Conservation (phyloP, 2,888 invertebrate species). For the Pseudoips prasinana region DNA sequence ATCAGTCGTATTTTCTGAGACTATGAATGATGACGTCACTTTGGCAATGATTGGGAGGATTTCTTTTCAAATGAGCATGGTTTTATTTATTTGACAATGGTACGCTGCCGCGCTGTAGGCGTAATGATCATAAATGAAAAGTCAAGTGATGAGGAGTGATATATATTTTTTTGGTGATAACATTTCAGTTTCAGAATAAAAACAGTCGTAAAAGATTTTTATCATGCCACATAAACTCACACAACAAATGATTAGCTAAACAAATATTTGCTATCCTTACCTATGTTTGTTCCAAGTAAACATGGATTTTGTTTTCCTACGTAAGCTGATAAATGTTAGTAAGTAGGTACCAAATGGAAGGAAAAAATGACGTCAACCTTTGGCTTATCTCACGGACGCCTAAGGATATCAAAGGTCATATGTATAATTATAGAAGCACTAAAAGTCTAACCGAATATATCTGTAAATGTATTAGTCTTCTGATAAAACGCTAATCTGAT, state of each 20-base stretch:
- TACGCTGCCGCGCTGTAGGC: too few species aligned
- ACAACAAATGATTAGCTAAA: slow-evolving; percentile 31
- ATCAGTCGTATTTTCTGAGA: too few species aligned
- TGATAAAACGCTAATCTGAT: too few species aligned
- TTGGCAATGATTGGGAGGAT: too few species aligned
- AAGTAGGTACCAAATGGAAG: too few species aligned
- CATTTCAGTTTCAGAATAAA: slow-evolving; percentile 1
- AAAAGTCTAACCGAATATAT: slow-evolving; percentile 4
- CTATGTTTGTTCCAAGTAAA: slow-evolving; percentile 27
- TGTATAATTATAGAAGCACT: slow-evolving; percentile 16
- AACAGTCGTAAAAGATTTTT: slow-evolving; percentile 1
- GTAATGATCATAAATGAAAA: too few species aligned
- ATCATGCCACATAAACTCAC: slow-evolving; percentile 16
- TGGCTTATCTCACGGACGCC: slow-evolving; percentile 22
- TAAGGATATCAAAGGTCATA: slow-evolving; percentile 25
- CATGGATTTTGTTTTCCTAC: slow-evolving; percentile 33
- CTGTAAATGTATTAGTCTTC: too few species aligned
- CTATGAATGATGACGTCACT: too few species aligned
- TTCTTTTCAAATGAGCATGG: too few species aligned
- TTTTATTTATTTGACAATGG: too few species aligned
- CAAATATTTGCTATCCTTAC: slow-evolving; percentile 35
- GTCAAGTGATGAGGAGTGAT: too few species aligned
- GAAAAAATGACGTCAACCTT: slow-evolving; percentile 23
- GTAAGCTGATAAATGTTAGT: slow-evolving; percentile 4
- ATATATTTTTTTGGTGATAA: too few species aligned